Conservation (phyloP, 2,888 invertebrate genomes). For the Disparrhopalites patrizii region DNA sequence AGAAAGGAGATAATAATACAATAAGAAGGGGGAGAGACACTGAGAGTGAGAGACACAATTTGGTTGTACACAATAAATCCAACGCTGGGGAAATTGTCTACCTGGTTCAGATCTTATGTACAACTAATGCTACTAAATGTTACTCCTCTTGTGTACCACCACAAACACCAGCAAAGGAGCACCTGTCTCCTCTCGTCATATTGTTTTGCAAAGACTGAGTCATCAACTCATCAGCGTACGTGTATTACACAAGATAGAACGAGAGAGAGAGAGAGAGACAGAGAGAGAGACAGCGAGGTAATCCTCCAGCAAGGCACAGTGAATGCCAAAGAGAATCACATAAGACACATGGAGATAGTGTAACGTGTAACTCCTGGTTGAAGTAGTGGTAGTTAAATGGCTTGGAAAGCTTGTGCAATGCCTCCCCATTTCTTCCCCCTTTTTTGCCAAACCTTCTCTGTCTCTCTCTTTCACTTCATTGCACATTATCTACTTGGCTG, state of each 20-base stretch:
- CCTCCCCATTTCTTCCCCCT: not conserved
- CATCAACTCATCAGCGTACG: slow-evolving; percentile 12
- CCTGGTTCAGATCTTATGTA: too few species aligned
- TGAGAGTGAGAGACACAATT: too few species aligned
- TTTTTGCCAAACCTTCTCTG: not conserved
- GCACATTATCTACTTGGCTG: not conserved
- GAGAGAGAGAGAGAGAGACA: too few species aligned
- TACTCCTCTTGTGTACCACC: too few species aligned
- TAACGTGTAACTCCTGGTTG: too few species aligned
- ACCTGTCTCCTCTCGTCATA: slow-evolving; percentile 20
- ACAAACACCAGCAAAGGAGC: slow-evolving; percentile 11
- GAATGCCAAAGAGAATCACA: too few species aligned
- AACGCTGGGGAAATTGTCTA: too few species aligned
- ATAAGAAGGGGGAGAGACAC: not conserved
- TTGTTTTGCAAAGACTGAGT: slow-evolving; percentile 22
- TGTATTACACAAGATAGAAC: not conserved
- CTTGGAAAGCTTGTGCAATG: not conserved
- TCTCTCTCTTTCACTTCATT: not conserved
- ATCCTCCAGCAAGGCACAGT: too few species aligned
- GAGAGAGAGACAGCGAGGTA: too few species aligned
- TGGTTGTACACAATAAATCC: too few species aligned
- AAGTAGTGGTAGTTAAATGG: not conserved
- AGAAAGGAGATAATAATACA: not conserved
- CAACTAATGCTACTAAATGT: too few species aligned
- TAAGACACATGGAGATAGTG: too few species aligned